Evolutionary conservation across 1,140 invertebrate genomes (phyloP), one percentile per base, ranked within the genome.

Genomic region (Temnothorax longispinosus): DNA sequence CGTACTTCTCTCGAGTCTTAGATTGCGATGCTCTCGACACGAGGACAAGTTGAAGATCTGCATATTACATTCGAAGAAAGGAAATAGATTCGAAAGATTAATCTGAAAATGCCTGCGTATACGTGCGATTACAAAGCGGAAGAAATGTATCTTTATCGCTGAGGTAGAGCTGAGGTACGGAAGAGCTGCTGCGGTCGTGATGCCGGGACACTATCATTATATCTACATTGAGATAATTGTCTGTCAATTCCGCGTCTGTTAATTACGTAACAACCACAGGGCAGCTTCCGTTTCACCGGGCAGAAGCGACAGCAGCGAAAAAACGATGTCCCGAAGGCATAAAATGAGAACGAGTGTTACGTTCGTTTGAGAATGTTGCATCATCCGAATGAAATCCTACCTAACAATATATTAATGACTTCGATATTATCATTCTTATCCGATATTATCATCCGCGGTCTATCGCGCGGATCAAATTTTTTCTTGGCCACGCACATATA

Each of bases 331-430:
- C 67, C 32, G 44, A 41, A 50, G n/a, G 58, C 21, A 52, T 21
- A 38, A 38, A 58, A 50, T 47, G 3, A 21, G 41, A 15, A 11
- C 0, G 6, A 8, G 10, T 11, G 38, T 60, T 47, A 35, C 86
- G 21, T 58, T 44, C 72, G 50, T 38, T 35, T 7, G 18, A 15
- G 2, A 74, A 18, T 44, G 77, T 82, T 74, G 78, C 60, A 76
- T 84, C 60, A 52, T 88, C 60, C 80, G 71, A 88, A 88, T 64
- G 60, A 88, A 90, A 86, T 90, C 82, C 54, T 72, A 56, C 50
- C 60, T 88, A 90, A 91, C 72, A 89, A 90, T 52, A 75, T 82
- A 86, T 90, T 90, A 90, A 91, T 82, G 89, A 91, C 71, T 60
- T 21, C 38, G 27, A 47, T 60, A 91, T 91, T 90, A 91, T 90